Conservation (phyloP, 2,797 vertebrate species). For the Fratercula arctica region DNA sequence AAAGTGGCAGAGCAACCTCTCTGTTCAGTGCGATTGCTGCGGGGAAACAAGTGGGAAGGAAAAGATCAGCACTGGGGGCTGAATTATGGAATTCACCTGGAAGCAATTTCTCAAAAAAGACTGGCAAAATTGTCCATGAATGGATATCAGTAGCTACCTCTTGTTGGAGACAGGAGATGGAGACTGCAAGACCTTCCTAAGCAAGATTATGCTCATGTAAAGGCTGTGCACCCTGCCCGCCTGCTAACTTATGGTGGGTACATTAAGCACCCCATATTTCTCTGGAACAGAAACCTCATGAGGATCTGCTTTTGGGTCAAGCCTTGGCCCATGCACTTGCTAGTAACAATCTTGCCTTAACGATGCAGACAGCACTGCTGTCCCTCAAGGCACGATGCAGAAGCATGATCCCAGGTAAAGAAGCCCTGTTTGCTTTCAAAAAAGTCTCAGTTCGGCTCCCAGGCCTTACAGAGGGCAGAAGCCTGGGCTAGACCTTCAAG, state of each 20-base stretch:
- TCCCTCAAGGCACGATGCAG: not conserved
- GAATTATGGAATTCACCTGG: not conserved
- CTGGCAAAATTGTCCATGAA: not conserved
- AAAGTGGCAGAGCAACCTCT: not conserved
- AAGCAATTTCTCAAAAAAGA: not conserved
- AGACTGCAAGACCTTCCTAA: not conserved
- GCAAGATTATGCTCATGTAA: not conserved
- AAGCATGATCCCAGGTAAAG: slow-evolving; percentile 22
- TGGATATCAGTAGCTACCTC: not conserved
- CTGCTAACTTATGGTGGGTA: not conserved
- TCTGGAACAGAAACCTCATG: slow-evolving; percentile 1
- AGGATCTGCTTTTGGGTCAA: not conserved
- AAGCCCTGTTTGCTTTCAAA: not conserved
- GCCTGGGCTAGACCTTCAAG: not conserved
- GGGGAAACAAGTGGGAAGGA: not conserved
- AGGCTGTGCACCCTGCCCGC: not conserved
- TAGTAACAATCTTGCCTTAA: not conserved
- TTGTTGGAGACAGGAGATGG: not conserved
- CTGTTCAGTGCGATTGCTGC: not conserved
- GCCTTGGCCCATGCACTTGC: not conserved
- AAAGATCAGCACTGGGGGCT: not conserved
- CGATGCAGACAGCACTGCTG: not conserved
- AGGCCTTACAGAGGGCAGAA: not conserved
- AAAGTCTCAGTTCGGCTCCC: not conserved
- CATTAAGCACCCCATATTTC: not conserved